phyloP scores from a whole-genome alignment of 2,797 vertebrate genomes.

The Chelidonichthys spinosus region DNA sequence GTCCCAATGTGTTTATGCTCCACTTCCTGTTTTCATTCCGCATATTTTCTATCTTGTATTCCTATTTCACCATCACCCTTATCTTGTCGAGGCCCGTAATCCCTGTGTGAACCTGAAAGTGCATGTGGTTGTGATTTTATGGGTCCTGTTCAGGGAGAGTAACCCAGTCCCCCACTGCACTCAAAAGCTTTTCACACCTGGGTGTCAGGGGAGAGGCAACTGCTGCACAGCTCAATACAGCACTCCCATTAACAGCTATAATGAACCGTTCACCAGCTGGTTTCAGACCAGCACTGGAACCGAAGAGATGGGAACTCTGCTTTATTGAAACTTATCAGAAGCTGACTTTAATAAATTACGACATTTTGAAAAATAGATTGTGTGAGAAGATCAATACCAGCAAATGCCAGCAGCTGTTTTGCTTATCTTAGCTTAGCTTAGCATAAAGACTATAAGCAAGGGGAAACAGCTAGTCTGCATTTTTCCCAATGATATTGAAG shows the following conservation, averaged over 20 bases:
- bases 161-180: slow-evolving; percentile 10
- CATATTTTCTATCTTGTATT: slow-evolving; percentile 44
- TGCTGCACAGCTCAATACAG: slow-evolving; percentile 22
- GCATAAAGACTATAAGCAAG: no score
- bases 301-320: background rate
- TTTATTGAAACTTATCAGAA: background rate
- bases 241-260: slow-evolving; percentile 36
- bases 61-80: slow-evolving; percentile 30
- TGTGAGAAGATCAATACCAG: background rate
- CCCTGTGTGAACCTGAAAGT: slow-evolving; percentile 32
- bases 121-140: slow-evolving; percentile 55
- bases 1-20: slow-evolving; percentile 11
- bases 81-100: slow-evolving; percentile 31
- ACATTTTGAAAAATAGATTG: background rate
- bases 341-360: background rate
- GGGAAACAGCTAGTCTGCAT: background rate
- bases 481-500: no score
- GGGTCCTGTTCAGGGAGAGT: slow-evolving; percentile 24
- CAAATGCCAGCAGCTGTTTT: background rate
- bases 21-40: slow-evolving; percentile 30
- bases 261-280: slow-evolving; percentile 45
- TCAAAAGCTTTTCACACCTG: slow-evolving; percentile 67
- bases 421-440: background rate
- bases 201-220: slow-evolving; percentile 43
- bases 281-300: slow-evolving; percentile 2